Conservation (phyloP, 1,140 invertebrate species). For the Hestina assimilis region DNA sequence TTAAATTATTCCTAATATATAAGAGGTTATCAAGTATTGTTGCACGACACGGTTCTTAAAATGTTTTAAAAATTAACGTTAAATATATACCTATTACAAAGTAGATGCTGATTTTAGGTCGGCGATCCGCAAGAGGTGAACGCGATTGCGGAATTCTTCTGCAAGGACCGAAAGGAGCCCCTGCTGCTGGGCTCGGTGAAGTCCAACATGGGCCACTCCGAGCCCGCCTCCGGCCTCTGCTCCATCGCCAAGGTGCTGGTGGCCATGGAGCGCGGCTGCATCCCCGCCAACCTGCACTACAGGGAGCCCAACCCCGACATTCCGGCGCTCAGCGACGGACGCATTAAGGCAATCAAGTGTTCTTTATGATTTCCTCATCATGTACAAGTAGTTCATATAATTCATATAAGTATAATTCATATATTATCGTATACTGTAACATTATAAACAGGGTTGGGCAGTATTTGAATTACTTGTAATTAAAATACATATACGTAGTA, state of each 20-base stretch:
- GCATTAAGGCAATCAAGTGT: slow-evolving; percentile 87
- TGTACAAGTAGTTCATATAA: too few relatives aligned
- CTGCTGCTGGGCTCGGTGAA: slow-evolving; percentile 97
- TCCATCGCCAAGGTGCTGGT: slow-evolving; percentile 94
- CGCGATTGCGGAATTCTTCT: slow-evolving; percentile 95
- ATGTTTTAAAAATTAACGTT: too few relatives aligned
- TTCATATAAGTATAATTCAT: too few relatives aligned
- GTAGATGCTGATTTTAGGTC: slow-evolving; percentile 54
- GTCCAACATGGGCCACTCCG: slow-evolving; percentile 98
- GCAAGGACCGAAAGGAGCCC: slow-evolving; percentile 87
- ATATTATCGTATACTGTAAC: too few relatives aligned
- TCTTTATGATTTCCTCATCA: too few relatives aligned
- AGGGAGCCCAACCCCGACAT: slow-evolving; percentile 92
- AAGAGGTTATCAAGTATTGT: too few relatives aligned
- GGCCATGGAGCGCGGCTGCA: slow-evolving; percentile 91
- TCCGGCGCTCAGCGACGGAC: slow-evolving; percentile 90
- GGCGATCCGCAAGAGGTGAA: slow-evolving; percentile 98
- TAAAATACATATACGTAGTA: too few relatives aligned
- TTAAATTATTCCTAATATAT: too few relatives aligned
- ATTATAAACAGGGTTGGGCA: too few relatives aligned
- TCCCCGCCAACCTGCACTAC: slow-evolving; percentile 95
- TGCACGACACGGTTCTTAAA: too few relatives aligned
- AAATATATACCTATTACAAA: too few relatives aligned
- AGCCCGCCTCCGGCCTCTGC: slow-evolving; percentile 94
- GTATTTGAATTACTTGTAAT: too few relatives aligned